phyloP scores from a whole-genome alignment of 2,888 invertebrate genomes.

The Macrosoma leucophasiata region DNA sequence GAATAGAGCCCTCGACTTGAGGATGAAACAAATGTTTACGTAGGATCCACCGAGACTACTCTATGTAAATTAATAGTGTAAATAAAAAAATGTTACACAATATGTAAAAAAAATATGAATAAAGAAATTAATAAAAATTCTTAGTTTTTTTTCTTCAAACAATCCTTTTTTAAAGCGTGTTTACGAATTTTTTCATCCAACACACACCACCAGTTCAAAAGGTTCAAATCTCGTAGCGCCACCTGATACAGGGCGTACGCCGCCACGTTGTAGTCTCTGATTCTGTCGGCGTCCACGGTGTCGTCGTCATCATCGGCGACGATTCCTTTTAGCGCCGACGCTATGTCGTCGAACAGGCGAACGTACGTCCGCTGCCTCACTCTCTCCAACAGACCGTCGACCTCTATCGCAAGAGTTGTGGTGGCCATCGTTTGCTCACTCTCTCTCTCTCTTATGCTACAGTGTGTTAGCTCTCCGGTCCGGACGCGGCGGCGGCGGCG shows the following conservation, averaged over 20 bases:
- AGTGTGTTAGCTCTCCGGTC: no score
- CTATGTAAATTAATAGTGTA: no score
- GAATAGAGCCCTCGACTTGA: not conserved
- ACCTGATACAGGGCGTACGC: slow-evolving; percentile 5
- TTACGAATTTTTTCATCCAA: slow-evolving; percentile 5
- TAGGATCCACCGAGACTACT: no score
- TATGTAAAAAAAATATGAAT: no score
- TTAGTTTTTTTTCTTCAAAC: no score
- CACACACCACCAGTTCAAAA: slow-evolving; percentile 5
- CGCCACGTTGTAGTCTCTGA: slow-evolving; percentile 6
- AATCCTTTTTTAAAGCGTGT: no score
- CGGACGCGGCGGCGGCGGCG: no score
- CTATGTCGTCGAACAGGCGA: not conserved
- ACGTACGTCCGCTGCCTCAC: slow-evolving; percentile 2
- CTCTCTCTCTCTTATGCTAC: no score
- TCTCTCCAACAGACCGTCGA: slow-evolving; percentile 4
- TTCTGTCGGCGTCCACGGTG: slow-evolving; percentile 3
- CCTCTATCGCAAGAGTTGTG: slow-evolving; percentile 1
- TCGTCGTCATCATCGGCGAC: not conserved
- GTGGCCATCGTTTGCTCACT: not conserved
- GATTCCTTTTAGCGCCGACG: slow-evolving; percentile 2
- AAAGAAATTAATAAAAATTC: no score
- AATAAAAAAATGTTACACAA: no score
- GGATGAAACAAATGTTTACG: not conserved
- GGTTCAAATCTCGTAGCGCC: slow-evolving; percentile 3